Evolutionary conservation across 2,888 invertebrate species (phyloP), one percentile per base, ranked within the genome.

Genomic region (Sisyra terminalis): DNA sequence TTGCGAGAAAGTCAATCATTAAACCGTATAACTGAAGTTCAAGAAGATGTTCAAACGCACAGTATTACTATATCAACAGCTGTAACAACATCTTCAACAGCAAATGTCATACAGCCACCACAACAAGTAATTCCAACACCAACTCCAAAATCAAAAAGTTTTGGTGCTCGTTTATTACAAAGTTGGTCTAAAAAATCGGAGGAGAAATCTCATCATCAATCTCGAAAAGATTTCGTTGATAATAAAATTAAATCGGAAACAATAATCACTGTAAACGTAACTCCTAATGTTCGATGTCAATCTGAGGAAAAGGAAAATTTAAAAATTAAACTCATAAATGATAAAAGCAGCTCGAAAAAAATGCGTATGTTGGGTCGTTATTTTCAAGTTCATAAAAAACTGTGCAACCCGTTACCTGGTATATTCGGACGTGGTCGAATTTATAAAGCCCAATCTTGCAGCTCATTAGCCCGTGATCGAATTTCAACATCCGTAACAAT

Each of bases 21-120:
- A 46, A 87, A 86, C 60, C 73, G 86, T 48, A 86, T 87, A 49
- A 85, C 85, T 11, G 87, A 87, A 64, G 85, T 85, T 49, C 84
- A 85, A 60, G 85, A 85, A 58, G 80, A 76, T 43, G 72, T 64
- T 32, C 53, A 57, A 30, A 46, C 50, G 39, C 61, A 57, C 50
- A 54, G 56, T 10, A 47, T 60, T 30, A 55, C 60, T 15, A 57
- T 59, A 18, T 48, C 53, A 5, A 48, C 46, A 15, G 47, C 58
- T 8, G 52, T 61, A 8, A 45, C 58, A 8, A 52, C 61, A 8
- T 48, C 53, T 5, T 47, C 44, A 13, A 46, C 24, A 7, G 3
- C 24, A 24, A 24, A 24, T 7, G 24, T 24, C 7, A 24, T 7
- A 3, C 24, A 24, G 24, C 24, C 2, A 11, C 13, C 34, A 7